Conservation (phyloP, 2,113 vertebrate genomes). For the Eubucco bourcierii region DNA sequence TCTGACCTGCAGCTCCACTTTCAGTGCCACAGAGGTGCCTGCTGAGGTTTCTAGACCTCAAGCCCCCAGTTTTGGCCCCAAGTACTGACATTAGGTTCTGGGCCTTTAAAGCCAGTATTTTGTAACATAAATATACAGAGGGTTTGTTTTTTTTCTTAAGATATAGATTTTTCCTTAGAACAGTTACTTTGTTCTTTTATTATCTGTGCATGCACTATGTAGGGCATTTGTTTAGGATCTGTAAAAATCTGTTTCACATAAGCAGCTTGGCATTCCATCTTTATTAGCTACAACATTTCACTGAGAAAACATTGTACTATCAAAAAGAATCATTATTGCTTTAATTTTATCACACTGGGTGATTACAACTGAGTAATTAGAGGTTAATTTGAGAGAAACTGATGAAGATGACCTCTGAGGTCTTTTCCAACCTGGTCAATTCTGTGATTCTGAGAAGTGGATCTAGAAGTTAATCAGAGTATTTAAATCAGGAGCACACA, state of each 20-base stretch:
- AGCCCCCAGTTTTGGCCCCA: background rate
- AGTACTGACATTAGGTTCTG: background rate
- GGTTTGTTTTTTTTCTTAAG: background rate
- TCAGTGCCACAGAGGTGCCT: fast-evolving
- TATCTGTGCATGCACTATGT: conserved; percentile 51
- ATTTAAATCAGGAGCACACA: background rate
- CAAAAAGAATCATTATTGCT: conserved; percentile 55
- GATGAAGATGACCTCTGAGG: background rate
- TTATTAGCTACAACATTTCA: conserved; percentile 54
- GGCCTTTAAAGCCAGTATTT: background rate
- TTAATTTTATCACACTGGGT: conserved; percentile 49
- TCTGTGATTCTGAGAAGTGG: background rate
- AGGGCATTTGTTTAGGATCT: conserved; percentile 38
- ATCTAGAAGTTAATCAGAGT: background rate
- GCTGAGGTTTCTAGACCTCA: too few species aligned
- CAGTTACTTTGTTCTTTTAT: conserved; percentile 53
- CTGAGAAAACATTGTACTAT: conserved; percentile 52
- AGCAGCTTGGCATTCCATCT: conserved; percentile 51
- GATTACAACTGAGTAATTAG: conserved; percentile 56
- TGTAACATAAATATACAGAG: conserved; percentile 10
- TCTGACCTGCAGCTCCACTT: background rate
- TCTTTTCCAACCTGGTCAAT: too few species aligned
- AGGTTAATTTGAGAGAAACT: conserved; percentile 34
- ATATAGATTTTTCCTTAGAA: conserved; percentile 37
- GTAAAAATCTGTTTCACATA: conserved; percentile 69